phyloP scores from a whole-genome alignment of 2,797 vertebrate genomes.

The Cyclopterus lumpus region DNA sequence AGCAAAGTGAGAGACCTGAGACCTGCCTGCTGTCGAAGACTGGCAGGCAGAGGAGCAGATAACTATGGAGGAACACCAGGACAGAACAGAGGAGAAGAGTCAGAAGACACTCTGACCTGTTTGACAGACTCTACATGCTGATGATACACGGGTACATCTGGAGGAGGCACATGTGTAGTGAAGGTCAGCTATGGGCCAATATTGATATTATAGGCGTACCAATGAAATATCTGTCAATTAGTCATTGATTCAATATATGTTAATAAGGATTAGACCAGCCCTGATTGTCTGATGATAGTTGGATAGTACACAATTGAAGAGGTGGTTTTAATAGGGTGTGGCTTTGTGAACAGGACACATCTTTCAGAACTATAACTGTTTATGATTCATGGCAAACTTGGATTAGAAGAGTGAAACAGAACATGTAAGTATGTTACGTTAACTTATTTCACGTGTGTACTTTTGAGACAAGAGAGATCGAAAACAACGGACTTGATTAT shows the following conservation, averaged over 20 bases:
- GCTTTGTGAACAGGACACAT: neutral
- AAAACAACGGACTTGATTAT: conserved; percentile 14
- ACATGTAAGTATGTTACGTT: neutral
- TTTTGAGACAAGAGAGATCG: conserved; percentile 1
- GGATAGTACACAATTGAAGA: neutral
- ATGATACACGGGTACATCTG: conserved; percentile 20
- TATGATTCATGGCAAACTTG: neutral
- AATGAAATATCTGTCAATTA: neutral
- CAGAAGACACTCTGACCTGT: conserved; percentile 49
- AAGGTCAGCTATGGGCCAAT: neutral
- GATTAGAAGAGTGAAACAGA: neutral
- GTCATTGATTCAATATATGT: neutral
- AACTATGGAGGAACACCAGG: conserved; percentile 73
- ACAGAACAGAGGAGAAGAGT: conserved; percentile 73
- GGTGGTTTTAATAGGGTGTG: neutral
- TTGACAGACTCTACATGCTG: conserved; percentile 21
- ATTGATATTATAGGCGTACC: conserved; percentile 1
- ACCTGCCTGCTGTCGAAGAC: conserved; percentile 82
- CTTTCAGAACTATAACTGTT: neutral
- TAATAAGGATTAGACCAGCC: neutral
- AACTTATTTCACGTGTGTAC: neutral
- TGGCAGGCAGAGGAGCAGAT: conserved; percentile 77
- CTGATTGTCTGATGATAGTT: neutral
- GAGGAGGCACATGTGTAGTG: neutral
- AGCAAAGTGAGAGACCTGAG: conserved; percentile 54